Percentiles rank a stretch among this genome's conserved stretches.
phyloP scores from a whole-genome alignment of 2,797 vertebrate species.

The Delichon dasypus region DNA sequence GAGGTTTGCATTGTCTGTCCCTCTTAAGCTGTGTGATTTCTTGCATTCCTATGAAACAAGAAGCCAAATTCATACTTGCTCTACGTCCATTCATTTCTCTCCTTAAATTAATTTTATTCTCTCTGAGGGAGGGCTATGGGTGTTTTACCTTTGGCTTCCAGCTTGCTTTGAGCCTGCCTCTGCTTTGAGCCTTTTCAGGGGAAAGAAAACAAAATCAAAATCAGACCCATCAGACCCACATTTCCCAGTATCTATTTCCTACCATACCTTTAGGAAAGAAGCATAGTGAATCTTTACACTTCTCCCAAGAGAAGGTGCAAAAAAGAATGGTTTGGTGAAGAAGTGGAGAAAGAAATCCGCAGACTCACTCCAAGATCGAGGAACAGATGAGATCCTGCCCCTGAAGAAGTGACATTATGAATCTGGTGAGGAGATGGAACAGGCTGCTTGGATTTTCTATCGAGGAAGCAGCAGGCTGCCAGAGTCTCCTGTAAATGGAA shows the following conservation, averaged over 20 bases:
- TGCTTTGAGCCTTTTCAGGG: not conserved
- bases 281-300: not conserved
- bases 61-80: conserved; percentile 1
- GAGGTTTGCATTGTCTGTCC: not conserved
- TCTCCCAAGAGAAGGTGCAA: not conserved
- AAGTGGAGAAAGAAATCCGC: not conserved
- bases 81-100: not conserved
- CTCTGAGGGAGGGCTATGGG: not conserved
- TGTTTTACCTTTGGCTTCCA: not conserved
- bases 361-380: not conserved
- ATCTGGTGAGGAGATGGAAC: conserved; percentile 6
- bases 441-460: conserved; percentile 12
- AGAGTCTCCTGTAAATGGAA: conserved; percentile 23
- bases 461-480: conserved; percentile 33
- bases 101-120: not conserved
- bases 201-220: not conserved
- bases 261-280: not conserved
- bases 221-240: not conserved
- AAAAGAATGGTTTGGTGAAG: not conserved
- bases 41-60: conserved; percentile 19
- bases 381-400: not conserved
- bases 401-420: not conserved
- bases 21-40: not conserved
- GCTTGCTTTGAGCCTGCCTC: not conserved
- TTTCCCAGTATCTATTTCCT: not conserved